Evolutionary conservation across 2,797 vertebrate genomes (phyloP), one percentile per base, ranked within the genome.

Genomic region (Mormyrus hasselquistii): DNA sequence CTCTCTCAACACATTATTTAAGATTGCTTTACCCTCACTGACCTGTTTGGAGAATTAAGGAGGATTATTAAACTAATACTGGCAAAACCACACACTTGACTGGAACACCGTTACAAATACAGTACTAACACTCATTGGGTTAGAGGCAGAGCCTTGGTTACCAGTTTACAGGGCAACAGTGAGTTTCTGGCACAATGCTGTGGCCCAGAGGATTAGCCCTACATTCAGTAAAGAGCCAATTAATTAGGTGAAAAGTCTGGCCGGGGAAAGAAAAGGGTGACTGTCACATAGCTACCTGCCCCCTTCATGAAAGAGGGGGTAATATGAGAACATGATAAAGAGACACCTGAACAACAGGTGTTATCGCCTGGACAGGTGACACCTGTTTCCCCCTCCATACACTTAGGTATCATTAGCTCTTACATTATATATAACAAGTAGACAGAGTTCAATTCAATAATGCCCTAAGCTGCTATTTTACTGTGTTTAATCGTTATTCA

Each of bases 291-390:
- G 82, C 44, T 52, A 86, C 84, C 52, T 55, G 25, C 47, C 41
- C 82, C 82, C 44, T 55, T 55, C 84, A 86, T 38, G 6, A 55
- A 38, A 34, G 22, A 29, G 41, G 14, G n/a, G 55, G 86, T 7
- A 86, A 47, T 47, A 22, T n/a, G 19, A 25, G 29, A 57, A 1
- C 88, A 29, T 49, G 5, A 14, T 86, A 34, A 41, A 52, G 47
- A 14, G 59, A 19, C 76, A 93, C 90, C 93, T 92, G 91, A 93
- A 93, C 95, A 93, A 94, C 95, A 95, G 95, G 94, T 95, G 95
- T 92, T 88, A 57, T 87, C 69, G 89, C 49, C 19, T 62, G 38
- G 89, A 90, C 91, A 92, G 89, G 87, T 90, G 90, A 82, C 88
- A 90, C 52, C 89, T 90, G 92, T 91, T 16, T 47, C n/a, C 16